Evolutionary conservation across 2,113 vertebrate species (phyloP).

Genomic region (Salvator merianae): DNA sequence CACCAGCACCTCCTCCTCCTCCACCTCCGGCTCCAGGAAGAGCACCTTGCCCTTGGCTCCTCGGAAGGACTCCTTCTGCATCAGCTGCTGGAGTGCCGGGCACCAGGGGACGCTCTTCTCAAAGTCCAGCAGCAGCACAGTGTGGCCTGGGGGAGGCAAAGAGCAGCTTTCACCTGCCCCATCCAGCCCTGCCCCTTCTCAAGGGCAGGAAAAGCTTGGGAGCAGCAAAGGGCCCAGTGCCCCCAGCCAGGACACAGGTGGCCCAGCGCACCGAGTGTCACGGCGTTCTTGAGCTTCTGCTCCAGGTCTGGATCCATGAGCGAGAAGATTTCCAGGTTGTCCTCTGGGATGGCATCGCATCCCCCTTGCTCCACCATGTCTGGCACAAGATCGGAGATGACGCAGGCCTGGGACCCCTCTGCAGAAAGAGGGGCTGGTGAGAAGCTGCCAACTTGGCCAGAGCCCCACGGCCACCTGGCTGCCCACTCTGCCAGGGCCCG

Average conservation of each 20-base stretch:
- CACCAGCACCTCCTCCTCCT: conserved; percentile 15
- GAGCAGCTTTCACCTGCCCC: no score
- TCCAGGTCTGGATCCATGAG: conserved; percentile 74
- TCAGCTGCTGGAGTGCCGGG: conserved; percentile 49
- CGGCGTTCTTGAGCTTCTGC: conserved; percentile 69
- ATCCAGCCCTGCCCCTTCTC: no score
- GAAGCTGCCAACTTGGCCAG: rapidly evolving
- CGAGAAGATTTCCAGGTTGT: conserved; percentile 55
- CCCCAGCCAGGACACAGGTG: neutral
- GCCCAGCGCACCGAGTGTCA: conserved; percentile 71
- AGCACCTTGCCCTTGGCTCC: neutral
- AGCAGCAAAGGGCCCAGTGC: rapidly evolving
- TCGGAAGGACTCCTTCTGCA: conserved; percentile 41
- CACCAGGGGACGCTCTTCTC: conserved; percentile 33
- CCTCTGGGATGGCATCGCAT: rapidly evolving
- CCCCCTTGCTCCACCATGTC: neutral
- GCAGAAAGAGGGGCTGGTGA: neutral
- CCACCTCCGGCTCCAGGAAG: neutral
- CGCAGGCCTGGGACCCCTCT: neutral
- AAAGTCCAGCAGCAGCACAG: neutral
- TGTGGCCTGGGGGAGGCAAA: neutral
- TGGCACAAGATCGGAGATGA: neutral
- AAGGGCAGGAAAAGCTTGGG: no score
- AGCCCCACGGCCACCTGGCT: neutral
- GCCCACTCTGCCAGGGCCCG: neutral